Percentiles rank a stretch among this genome's conserved stretches.
phyloP scores from a whole-genome alignment of 2,113 vertebrate species.

The Etheostoma spectabile region DNA sequence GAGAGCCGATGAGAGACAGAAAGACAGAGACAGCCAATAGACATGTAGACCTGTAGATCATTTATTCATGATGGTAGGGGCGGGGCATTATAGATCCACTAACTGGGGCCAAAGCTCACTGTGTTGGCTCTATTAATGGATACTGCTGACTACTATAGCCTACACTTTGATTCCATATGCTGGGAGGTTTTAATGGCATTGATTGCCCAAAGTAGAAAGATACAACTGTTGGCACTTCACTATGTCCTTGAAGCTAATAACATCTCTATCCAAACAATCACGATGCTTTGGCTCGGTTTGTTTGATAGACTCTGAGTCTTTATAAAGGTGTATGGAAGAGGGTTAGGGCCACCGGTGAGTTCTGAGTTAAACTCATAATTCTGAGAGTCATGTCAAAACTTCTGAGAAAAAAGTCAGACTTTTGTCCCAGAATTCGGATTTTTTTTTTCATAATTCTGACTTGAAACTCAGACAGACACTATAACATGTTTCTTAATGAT shows the following conservation, averaged over 20 bases:
- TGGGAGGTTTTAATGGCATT: not conserved
- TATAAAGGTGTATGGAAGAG: too few relatives aligned
- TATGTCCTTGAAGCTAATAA: not conserved
- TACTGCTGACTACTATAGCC: not conserved
- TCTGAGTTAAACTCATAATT: too few relatives aligned
- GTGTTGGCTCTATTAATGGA: conserved; percentile 26
- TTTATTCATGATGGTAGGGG: conserved; percentile 74
- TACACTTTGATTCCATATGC: not conserved
- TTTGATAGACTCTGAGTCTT: not conserved
- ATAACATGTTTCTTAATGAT: not conserved
- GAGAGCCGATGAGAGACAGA: conserved; percentile 39
- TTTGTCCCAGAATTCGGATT: too few relatives aligned
- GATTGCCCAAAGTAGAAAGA: not conserved
- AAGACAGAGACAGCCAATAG: conserved; percentile 56
- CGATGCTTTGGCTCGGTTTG: not conserved
- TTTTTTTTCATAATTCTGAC: too few relatives aligned
- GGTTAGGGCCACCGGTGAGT: too few relatives aligned
- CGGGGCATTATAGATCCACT: conserved; percentile 46
- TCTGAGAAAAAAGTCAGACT: too few relatives aligned
- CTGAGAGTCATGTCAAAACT: too few relatives aligned
- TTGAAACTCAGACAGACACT: too few relatives aligned
- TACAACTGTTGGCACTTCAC: not conserved
- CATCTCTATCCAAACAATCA: not conserved
- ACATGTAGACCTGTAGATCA: conserved; percentile 36
- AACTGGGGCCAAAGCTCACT: conserved; percentile 37